Evolutionary conservation across 2,797 vertebrate genomes (phyloP).

Genomic region (Emydoidea blandingii): DNA sequence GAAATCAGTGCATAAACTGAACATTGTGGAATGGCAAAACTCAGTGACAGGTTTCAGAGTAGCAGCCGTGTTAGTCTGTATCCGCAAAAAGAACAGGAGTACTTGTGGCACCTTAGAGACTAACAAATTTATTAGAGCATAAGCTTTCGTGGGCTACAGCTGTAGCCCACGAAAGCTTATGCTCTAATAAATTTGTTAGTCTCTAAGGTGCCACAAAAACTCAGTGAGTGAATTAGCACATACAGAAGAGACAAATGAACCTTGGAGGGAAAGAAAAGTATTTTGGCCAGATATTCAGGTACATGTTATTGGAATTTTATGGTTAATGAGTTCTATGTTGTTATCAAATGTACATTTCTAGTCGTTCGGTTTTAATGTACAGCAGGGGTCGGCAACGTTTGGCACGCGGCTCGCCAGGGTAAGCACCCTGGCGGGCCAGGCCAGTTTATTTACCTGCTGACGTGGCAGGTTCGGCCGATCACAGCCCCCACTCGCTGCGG

Average conservation of each 20-base stretch:
- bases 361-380: neutral
- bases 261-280: neutral
- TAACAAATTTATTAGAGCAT: too few relatives aligned
- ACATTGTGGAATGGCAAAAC: neutral
- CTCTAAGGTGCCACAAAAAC: neutral
- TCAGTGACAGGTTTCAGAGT: neutral
- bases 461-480: too few relatives aligned
- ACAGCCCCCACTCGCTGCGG: too few relatives aligned
- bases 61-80: too few relatives aligned
- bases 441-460: too few relatives aligned
- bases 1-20: neutral
- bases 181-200: too few relatives aligned
- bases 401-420: too few relatives aligned
- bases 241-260: neutral
- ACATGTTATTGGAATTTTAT: neutral
- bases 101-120: too few relatives aligned
- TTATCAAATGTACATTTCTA: neutral
- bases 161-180: too few relatives aligned
- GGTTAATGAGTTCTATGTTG: neutral
- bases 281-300: neutral
- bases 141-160: too few relatives aligned
- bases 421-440: too few relatives aligned
- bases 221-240: neutral
- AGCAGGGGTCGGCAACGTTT: rapidly evolving
- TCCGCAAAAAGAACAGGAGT: too few relatives aligned